phyloP scores from a whole-genome alignment of 2,113 vertebrate genomes.

The Tonatia bakeri region DNA sequence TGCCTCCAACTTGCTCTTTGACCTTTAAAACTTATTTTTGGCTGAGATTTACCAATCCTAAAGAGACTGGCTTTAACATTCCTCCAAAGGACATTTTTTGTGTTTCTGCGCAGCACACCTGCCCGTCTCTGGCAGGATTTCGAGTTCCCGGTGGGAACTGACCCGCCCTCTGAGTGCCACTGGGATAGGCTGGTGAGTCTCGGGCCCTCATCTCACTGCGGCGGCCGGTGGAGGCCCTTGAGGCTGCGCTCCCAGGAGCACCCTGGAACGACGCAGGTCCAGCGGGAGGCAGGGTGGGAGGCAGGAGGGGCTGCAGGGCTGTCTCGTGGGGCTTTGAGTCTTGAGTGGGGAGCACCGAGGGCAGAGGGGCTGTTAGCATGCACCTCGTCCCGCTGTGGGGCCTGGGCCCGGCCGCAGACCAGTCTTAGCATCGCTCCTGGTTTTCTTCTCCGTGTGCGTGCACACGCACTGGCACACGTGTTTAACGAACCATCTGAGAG shows the following conservation, averaged over 20 bases:
- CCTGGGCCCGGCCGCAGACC: neutral
- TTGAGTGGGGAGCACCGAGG: neutral
- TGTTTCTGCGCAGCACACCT: neutral
- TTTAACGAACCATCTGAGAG: neutral
- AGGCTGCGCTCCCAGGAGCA: fast-evolving
- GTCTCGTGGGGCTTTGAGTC: neutral
- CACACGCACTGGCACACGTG: neutral
- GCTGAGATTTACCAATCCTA: neutral
- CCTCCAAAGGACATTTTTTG: neutral
- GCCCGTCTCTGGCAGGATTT: neutral
- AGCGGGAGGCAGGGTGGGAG: neutral
- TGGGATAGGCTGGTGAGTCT: too few species aligned
- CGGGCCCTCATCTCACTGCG: fast-evolving
- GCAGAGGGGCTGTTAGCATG: neutral
- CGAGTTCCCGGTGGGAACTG: neutral
- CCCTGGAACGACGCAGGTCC: too few species aligned
- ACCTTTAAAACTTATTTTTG: neutral
- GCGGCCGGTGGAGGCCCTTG: fast-evolving
- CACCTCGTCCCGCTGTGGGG: neutral
- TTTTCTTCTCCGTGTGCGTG: neutral
- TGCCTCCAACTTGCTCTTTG: neutral
- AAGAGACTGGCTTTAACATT: neutral
- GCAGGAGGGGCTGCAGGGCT: too few species aligned
- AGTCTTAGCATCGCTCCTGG: neutral
- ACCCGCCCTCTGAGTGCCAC: neutral